A percentile compares a stretch with the other conserved stretches of the same genome.
phyloP scores from a whole-genome alignment of 2,888 invertebrate species.

The Shargacucullia verbasci region DNA sequence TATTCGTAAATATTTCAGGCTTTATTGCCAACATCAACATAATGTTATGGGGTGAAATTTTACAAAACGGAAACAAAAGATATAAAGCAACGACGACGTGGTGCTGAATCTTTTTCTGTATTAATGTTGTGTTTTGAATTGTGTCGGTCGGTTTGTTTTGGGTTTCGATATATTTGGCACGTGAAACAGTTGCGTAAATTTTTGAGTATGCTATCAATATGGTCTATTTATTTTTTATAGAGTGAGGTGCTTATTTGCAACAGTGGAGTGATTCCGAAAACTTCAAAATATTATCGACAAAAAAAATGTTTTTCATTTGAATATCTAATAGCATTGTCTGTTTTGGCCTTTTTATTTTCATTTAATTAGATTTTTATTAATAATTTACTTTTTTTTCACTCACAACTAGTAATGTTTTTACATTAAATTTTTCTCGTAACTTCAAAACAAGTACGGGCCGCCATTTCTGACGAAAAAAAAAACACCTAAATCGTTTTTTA shows the following conservation, averaged over 20 bases:
- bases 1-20: slow-evolving; percentile 88
- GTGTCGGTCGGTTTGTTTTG: slow-evolving; percentile 45
- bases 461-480: slow-evolving; percentile 17
- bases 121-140: slow-evolving; percentile 70
- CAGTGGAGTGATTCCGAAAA: too few relatives aligned
- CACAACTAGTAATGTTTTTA: too few relatives aligned
- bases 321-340: too few relatives aligned
- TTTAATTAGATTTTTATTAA: too few relatives aligned
- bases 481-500: slow-evolving; percentile 62
- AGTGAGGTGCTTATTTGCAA: background rate
- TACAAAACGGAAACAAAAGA: slow-evolving; percentile 87
- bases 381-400: too few relatives aligned
- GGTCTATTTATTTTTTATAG: slow-evolving; percentile 10
- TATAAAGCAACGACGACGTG: slow-evolving; percentile 82
- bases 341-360: too few relatives aligned
- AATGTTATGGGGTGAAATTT: slow-evolving; percentile 88
- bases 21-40: slow-evolving; percentile 88
- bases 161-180: slow-evolving; percentile 7
- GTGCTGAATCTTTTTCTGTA: slow-evolving; percentile 71
- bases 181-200: slow-evolving; percentile 15
- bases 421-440: slow-evolving; percentile 2
- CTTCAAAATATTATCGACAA: too few relatives aligned
- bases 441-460: slow-evolving; percentile 18
- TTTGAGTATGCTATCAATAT: slow-evolving; percentile 24
- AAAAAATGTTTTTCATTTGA: too few relatives aligned